Conservation (phyloP, 2,888 invertebrate species). For the Isoperla grammatica region DNA sequence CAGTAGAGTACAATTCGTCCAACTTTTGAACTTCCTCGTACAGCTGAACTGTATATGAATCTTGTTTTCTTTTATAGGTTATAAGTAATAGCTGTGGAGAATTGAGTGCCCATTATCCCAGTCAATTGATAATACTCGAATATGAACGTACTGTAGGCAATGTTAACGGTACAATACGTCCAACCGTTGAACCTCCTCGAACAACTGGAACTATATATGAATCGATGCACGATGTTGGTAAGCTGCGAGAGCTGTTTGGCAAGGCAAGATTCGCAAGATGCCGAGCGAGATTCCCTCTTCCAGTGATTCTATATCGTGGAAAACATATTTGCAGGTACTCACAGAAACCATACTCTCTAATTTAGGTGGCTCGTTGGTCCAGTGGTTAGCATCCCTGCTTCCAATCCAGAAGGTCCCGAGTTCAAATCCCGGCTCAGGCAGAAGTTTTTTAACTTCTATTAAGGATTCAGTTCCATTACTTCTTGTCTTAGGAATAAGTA, state of each 20-base stretch:
- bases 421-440: no score
- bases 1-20: conserved; percentile 31
- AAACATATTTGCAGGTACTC: conserved; percentile 58
- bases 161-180: conserved; percentile 30
- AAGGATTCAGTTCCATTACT: no score
- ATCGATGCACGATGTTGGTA: conserved; percentile 51
- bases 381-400: no score
- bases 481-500: no score
- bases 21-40: conserved; percentile 36
- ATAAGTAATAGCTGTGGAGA: conserved; percentile 61
- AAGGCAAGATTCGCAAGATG: conserved; percentile 68
- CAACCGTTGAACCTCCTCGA: conserved; percentile 35
- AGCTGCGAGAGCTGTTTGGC: conserved; percentile 57
- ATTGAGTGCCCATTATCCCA: conserved; percentile 65
- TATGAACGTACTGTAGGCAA: conserved; percentile 44
- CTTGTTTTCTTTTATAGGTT: no score
- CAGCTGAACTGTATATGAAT: conserved; percentile 54
- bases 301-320: conserved; percentile 69
- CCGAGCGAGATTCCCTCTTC: conserved; percentile 67
- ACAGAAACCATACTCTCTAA: no score
- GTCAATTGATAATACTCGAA: conserved; percentile 60
- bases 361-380: no score
- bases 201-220: conserved; percentile 53
- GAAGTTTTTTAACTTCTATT: no score
- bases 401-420: no score